Conservation (phyloP, 2,113 vertebrate genomes). For the Chaenocephalus aceratus region DNA sequence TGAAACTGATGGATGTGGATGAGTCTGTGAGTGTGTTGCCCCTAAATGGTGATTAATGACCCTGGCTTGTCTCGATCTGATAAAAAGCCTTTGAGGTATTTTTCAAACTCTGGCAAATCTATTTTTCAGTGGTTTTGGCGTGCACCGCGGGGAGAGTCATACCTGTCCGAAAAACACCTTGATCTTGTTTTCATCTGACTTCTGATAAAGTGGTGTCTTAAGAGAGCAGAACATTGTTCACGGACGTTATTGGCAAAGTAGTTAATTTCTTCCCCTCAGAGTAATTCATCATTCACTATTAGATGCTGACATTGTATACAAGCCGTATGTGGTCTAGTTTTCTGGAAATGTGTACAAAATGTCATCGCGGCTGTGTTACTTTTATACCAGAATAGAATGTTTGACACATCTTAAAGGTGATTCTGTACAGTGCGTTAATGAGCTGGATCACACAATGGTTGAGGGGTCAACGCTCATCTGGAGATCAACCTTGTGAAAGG, state of each 20-base stretch:
- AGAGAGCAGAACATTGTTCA: conserved; percentile 7
- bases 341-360: conserved; percentile 1
- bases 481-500: conserved; percentile 36
- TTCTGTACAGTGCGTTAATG: conserved; percentile 16
- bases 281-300: conserved; percentile 24
- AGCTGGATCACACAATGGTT: conserved; percentile 27
- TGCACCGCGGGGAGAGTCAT: conserved; percentile 24
- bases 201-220: conserved; percentile 16
- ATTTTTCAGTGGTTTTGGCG: conserved; percentile 46
- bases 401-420: conserved; percentile 10
- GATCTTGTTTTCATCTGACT: conserved; percentile 42
- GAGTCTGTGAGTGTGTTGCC: conserved; percentile 61
- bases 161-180: conserved; percentile 19
- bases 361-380: not conserved
- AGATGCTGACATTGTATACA: not conserved
- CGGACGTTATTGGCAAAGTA: conserved; percentile 13
- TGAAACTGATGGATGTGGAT: conserved; percentile 75
- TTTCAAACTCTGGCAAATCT: conserved; percentile 61
- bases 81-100: conserved; percentile 62
- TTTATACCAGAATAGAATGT: conserved; percentile 16
- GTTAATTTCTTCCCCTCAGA: conserved; percentile 19
- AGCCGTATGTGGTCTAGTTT: conserved; percentile 6
- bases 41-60: conserved; percentile 75
- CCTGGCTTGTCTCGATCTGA: conserved; percentile 63
- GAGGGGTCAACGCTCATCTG: conserved; percentile 27